A percentile compares a stretch with the other conserved stretches of the same genome.
These are phyloP conservation scores for Coreius guichenoti DNA, from an alignment of 2,797 vertebrate genomes.

Conservation along the genomic window DNA sequence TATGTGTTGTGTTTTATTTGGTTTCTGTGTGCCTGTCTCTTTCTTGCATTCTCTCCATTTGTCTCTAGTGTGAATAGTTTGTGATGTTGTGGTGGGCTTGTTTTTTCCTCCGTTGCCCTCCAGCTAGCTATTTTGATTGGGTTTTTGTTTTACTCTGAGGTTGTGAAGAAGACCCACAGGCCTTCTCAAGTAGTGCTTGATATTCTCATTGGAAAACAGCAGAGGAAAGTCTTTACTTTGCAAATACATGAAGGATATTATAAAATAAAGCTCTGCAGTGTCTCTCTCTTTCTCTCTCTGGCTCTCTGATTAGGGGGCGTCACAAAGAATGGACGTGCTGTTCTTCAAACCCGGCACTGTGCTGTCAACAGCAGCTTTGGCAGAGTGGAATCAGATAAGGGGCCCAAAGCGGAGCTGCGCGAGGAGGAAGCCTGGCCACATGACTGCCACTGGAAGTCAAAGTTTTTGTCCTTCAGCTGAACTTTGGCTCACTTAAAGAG, in stretches of 20 bases:
- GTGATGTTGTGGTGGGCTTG: slow-evolving; percentile 71
- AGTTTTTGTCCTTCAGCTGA: slow-evolving; percentile 91
- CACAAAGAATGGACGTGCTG: slow-evolving; percentile 93
- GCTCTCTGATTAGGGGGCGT: slow-evolving; percentile 79
- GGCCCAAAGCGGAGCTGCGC: slow-evolving; percentile 53
- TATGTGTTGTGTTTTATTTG: slow-evolving; percentile 7
- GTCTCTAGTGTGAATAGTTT: slow-evolving; percentile 66
- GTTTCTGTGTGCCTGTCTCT: not conserved
- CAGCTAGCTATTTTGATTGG: slow-evolving; percentile 77
- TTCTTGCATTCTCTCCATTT: slow-evolving; percentile 15
- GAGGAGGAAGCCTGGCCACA: slow-evolving; percentile 78
- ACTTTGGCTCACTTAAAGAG: slow-evolving; percentile 89
- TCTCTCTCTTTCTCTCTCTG: slow-evolving; percentile 54
- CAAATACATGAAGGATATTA: slow-evolving; percentile 58
- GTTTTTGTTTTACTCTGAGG: slow-evolving; percentile 70
- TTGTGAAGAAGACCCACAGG: slow-evolving; percentile 67
- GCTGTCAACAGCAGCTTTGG: slow-evolving; percentile 97
- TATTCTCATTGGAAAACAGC: slow-evolving; percentile 31
- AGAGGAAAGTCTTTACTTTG: slow-evolving; percentile 59
- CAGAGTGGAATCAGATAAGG: slow-evolving; percentile 95
- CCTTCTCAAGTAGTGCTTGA: slow-evolving; percentile 62
- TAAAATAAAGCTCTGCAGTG: slow-evolving; percentile 63
- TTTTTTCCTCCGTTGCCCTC: slow-evolving; percentile 73
- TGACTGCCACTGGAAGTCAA: slow-evolving; percentile 88
- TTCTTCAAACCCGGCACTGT: slow-evolving; percentile 90